Percentiles rank a stretch among this genome's conserved stretches.
Conservation (phyloP, 2,797 vertebrate species). For the Avahi laniger region DNA sequence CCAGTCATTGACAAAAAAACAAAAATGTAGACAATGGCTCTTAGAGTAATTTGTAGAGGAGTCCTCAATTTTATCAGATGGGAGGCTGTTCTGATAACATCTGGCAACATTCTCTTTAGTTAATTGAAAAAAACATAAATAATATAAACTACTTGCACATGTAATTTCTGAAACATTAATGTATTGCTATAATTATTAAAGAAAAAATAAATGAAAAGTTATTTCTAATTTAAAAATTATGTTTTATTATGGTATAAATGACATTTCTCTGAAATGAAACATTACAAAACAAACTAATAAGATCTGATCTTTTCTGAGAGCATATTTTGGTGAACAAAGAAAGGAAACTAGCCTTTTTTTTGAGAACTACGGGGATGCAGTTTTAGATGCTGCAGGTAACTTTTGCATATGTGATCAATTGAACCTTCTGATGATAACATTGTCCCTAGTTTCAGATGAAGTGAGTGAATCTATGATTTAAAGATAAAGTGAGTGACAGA, state of each 20-base stretch:
- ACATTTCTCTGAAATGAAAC: background rate
- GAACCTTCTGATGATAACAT: background rate
- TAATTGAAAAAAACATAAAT: background rate
- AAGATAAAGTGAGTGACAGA: background rate
- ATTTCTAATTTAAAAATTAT: background rate
- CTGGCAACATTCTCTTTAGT: background rate
- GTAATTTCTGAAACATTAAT: background rate
- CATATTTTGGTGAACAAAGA: background rate
- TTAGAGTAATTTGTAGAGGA: background rate
- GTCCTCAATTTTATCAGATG: background rate
- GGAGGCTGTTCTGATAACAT: background rate
- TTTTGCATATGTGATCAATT: background rate
- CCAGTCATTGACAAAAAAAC: background rate
- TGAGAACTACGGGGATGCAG: background rate
- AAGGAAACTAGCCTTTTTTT: background rate
- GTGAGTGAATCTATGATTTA: background rate
- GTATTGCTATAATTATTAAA: background rate
- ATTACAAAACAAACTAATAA: background rate
- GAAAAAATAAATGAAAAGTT: background rate
- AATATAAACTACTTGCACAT: background rate
- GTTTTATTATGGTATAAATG: background rate
- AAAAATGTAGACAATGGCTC: background rate
- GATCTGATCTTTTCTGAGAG: background rate
- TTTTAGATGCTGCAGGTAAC: background rate
- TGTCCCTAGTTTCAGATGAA: background rate